Percentiles rank a stretch among this genome's conserved stretches.
These are phyloP conservation scores for Ctenopoma multispine DNA, from an alignment of 2,797 vertebrate genomes.

Conservation along the genomic window DNA sequence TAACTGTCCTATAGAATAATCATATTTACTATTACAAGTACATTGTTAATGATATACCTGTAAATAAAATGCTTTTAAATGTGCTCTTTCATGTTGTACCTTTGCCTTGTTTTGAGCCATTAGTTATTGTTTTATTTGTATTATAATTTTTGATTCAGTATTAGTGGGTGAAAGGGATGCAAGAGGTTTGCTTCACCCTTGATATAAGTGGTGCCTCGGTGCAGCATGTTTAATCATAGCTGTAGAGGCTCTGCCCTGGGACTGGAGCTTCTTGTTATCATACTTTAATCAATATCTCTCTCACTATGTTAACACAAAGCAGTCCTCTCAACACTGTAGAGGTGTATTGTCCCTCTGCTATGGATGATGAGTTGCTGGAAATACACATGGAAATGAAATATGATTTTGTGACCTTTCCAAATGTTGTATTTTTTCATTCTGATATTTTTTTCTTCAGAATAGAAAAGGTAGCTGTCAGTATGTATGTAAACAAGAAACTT, in stretches of 20 bases:
- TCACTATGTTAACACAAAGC: slow-evolving; percentile 81
- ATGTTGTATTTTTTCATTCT: slow-evolving; percentile 18
- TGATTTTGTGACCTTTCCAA: slow-evolving; percentile 27
- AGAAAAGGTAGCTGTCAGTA: slow-evolving; percentile 9
- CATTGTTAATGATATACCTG: not conserved
- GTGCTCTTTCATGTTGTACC: not conserved
- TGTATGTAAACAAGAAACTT: slow-evolving; percentile 9
- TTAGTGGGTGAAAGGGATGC: slow-evolving; percentile 42
- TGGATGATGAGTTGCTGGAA: slow-evolving; percentile 44
- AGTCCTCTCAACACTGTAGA: slow-evolving; percentile 58
- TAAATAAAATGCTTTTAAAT: not conserved
- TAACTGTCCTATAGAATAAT: not conserved
- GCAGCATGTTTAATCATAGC: slow-evolving; percentile 80
- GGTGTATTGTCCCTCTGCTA: slow-evolving; percentile 47
- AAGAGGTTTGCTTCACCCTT: slow-evolving; percentile 42
- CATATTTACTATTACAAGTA: not conserved
- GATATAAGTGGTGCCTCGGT: slow-evolving; percentile 61
- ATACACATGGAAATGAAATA: slow-evolving; percentile 33
- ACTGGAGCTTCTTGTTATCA: slow-evolving; percentile 83
- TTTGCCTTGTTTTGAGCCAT: not conserved
- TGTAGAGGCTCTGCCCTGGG: slow-evolving; percentile 74
- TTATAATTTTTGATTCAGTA: slow-evolving; percentile 35
- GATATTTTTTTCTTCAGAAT: slow-evolving; percentile 18
- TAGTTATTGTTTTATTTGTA: not conserved
- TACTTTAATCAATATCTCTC: slow-evolving; percentile 85